Evolutionary conservation across 2,888 invertebrate genomes (phyloP).

Genomic region (Noctua fimbriata): DNA sequence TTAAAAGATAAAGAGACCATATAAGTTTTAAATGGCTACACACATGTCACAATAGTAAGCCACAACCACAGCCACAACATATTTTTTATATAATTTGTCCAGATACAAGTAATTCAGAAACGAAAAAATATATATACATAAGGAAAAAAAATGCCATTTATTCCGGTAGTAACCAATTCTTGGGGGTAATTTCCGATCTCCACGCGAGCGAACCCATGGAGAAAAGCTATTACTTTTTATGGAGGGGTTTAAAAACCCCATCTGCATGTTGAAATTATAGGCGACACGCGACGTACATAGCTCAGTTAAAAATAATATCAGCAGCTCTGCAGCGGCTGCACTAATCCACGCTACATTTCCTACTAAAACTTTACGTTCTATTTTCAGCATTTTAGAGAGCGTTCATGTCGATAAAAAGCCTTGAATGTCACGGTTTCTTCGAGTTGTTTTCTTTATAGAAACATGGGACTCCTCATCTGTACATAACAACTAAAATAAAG

Average conservation of each 20-base stretch:
- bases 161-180: not conserved
- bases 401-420: not conserved
- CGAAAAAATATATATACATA: too few species aligned
- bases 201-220: not conserved
- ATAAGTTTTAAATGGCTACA: too few species aligned
- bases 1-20: too few species aligned
- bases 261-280: not conserved
- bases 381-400: not conserved
- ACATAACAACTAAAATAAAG: too few species aligned
- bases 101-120: too few species aligned
- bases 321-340: not conserved
- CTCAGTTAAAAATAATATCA: not conserved
- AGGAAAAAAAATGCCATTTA: not conserved
- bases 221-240: not conserved
- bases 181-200: not conserved
- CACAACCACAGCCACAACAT: too few species aligned
- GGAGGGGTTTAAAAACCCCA: not conserved
- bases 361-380: not conserved
- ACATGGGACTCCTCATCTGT: not conserved
- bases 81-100: too few species aligned
- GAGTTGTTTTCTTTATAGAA: not conserved
- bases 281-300: not conserved
- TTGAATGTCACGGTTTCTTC: not conserved
- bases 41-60: too few species aligned
- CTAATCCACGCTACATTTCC: not conserved